Base-by-base conservation (phyloP, 2,113 vertebrate species). In the Heterotis niloticus region DNA sequence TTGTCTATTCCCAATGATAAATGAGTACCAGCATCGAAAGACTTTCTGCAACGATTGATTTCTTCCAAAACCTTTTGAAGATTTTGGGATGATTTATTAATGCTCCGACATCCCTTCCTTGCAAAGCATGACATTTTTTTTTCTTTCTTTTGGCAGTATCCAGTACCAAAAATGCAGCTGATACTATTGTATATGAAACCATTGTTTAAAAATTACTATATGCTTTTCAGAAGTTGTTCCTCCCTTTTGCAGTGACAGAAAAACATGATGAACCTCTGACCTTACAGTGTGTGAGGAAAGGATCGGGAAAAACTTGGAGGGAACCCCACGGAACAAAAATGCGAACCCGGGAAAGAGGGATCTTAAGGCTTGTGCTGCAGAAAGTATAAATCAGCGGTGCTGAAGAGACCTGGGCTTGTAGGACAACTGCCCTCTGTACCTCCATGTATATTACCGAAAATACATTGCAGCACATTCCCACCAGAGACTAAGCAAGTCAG, bases 21-120 rank as follows among this genome's bases (percentile, higher is more conserved):
- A 54, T 60, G 28, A 62, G 26, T 29, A 28, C n/a, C 26, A 52
- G 67, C 20, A 51, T 17, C 52, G 24, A 59, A 60, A 62, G 54
- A 54, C 56, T 59, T 70, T 71, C 54, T 70, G 67, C 29, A 70
- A 44, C 24, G 67, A 78, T 78, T 78, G 77, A 78, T 78, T 71
- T 67, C 77, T 71, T 60, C 67, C 57, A 34, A 78, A 75, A 78
- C 5, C 66, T 78, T 78, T 71, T 78, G 77, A 78, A 68, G 76
- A 78, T 78, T 26, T 44, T 56, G 64, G 18, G 10, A 70, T 78
- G 67, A 78, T 78, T 78, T 78, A 70, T 78, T 78, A 57, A 78
- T 78, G 77, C 23, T 34, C 29, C 14, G 57, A 17, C 74, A 62
- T 29, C 54, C 16, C 54, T 57, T 17, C 77, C 23, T 23, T 51